Conservation (phyloP, 2,888 invertebrate genomes). For the Sinelater perroti region DNA sequence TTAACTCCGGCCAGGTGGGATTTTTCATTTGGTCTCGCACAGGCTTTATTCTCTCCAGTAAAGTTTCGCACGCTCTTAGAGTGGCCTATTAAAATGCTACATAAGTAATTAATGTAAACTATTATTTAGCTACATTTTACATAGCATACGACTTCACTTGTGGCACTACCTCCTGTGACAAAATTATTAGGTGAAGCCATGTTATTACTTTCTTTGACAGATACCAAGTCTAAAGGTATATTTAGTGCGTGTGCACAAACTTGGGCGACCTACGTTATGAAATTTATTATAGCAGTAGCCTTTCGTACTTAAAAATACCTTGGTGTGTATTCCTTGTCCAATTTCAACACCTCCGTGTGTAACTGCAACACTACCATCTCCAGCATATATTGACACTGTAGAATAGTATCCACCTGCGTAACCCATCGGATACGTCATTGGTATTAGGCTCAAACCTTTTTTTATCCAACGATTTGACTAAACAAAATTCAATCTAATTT, state of each 20-base stretch:
- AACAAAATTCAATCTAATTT: slow-evolving; percentile 10
- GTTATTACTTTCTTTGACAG: slow-evolving; percentile 72
- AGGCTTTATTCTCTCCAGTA: slow-evolving; percentile 69
- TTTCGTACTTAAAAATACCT: slow-evolving; percentile 64
- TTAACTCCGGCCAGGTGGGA: slow-evolving; percentile 67
- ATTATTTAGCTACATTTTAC: no score
- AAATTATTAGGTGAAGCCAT: slow-evolving; percentile 72
- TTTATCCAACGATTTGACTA: slow-evolving; percentile 84
- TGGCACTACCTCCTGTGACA: slow-evolving; percentile 75
- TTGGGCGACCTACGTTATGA: slow-evolving; percentile 76
- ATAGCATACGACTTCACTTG: slow-evolving; percentile 73
- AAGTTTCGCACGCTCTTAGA: slow-evolving; percentile 70
- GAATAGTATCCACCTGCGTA: slow-evolving; percentile 66
- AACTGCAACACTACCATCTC: slow-evolving; percentile 76
- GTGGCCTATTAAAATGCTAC: slow-evolving; percentile 61
- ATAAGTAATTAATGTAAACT: no score
- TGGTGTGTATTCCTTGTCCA: slow-evolving; percentile 86
- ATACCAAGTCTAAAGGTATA: slow-evolving; percentile 72
- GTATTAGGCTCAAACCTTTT: slow-evolving; percentile 72
- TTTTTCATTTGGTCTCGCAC: slow-evolving; percentile 61
- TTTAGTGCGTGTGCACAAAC: slow-evolving; percentile 78
- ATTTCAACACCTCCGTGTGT: slow-evolving; percentile 78
- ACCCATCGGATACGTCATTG: slow-evolving; percentile 72
- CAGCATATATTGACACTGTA: slow-evolving; percentile 73
- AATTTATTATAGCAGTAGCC: neutral